These are phyloP conservation scores for Tympanuchus pallidicinctus DNA, from an alignment of 2,113 vertebrate species.

Conservation along the genomic window DNA sequence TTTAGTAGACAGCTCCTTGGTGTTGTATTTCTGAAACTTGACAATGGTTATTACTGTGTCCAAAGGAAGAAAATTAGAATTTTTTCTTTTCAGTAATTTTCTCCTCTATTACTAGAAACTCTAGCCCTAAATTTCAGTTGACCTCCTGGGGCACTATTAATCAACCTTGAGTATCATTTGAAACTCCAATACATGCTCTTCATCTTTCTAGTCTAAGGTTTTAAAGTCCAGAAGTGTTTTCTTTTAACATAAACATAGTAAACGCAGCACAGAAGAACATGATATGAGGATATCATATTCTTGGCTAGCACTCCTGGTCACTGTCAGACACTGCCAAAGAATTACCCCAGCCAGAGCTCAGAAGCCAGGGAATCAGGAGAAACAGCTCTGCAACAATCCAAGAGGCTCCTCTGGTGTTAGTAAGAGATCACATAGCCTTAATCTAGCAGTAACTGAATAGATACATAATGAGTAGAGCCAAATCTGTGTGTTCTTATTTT, in stretches of 20 bases:
- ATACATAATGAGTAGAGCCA: background rate
- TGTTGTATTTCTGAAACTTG: conserved; percentile 64
- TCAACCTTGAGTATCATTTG: conserved; percentile 37
- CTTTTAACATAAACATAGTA: background rate
- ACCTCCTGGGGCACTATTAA: conserved; percentile 49
- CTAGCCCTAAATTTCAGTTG: conserved; percentile 61
- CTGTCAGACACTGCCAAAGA: conserved; percentile 18
- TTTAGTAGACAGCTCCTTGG: background rate
- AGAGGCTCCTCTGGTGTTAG: background rate
- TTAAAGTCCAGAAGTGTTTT: background rate
- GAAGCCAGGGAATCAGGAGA: background rate
- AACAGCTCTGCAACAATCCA: background rate
- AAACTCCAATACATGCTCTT: conserved; percentile 41
- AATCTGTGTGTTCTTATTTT: background rate
- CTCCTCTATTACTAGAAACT: conserved; percentile 61
- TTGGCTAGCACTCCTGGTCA: background rate
- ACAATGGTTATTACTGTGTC: conserved; percentile 58
- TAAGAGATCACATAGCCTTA: background rate
- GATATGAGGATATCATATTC: conserved; percentile 13
- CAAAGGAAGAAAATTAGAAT: conserved; percentile 20
- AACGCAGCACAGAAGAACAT: background rate
- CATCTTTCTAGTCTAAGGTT: background rate
- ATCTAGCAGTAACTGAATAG: background rate
- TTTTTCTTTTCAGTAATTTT: conserved; percentile 58
- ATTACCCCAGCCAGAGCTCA: background rate